These are phyloP conservation scores for Epinephelus fuscoguttatus DNA, from an alignment of 2,113 vertebrate species.

Conservation along the genomic window DNA sequence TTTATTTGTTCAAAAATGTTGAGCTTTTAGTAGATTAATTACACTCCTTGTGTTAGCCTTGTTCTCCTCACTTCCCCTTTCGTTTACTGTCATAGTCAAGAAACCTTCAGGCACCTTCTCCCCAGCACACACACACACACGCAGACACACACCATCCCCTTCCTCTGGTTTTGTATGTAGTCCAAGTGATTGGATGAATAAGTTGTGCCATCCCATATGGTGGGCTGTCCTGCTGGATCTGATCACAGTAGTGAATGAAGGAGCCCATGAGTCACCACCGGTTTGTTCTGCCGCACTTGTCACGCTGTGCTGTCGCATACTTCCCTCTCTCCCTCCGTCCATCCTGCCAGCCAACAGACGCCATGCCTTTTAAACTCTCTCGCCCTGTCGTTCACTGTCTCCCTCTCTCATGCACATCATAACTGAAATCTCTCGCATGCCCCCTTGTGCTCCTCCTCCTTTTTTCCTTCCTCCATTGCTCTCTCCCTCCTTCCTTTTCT, in stretches of 20 bases:
- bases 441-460: constrained; percentile 16
- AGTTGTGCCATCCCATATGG: constrained; percentile 87
- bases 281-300: constrained; percentile 84
- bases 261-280: constrained; percentile 76
- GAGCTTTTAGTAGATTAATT: constrained; percentile 50
- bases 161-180: constrained; percentile 75
- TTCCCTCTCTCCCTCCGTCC: constrained; percentile 60
- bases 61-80: constrained; percentile 61
- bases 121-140: constrained; percentile 28
- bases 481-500: background rate
- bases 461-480: background rate
- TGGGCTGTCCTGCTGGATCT: constrained; percentile 83
- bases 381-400: constrained; percentile 73
- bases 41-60: constrained; percentile 34
- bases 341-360: constrained; percentile 71
- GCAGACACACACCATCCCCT: constrained; percentile 38
- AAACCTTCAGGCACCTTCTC: constrained; percentile 56
- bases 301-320: constrained; percentile 66
- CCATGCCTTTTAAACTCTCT: constrained; percentile 76
- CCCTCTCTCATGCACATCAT: constrained; percentile 64
- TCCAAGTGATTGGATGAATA: constrained; percentile 82
- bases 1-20: constrained; percentile 34
- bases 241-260: constrained; percentile 82
- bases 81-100: constrained; percentile 58
- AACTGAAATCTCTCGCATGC: constrained; percentile 39